These are phyloP conservation scores for Cyanoliseus patagonus DNA, from an alignment of 2,113 vertebrate species.

Conservation along the genomic window DNA sequence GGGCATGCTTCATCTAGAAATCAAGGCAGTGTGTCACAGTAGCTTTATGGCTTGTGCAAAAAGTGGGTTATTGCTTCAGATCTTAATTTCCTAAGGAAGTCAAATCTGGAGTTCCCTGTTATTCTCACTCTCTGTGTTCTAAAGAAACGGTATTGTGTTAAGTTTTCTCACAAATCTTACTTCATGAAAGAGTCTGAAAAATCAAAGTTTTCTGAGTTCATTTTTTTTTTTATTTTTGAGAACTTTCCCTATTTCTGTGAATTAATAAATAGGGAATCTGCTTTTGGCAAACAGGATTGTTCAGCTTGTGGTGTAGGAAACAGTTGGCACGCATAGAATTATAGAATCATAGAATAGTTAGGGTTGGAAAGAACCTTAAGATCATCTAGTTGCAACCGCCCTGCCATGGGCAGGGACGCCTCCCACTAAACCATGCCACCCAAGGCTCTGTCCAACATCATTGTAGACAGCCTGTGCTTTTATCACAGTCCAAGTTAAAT, in stretches of 20 bases:
- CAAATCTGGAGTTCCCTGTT: neutral
- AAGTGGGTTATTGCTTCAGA: conserved; percentile 14
- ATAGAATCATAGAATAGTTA: too few relatives aligned
- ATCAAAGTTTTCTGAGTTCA: neutral
- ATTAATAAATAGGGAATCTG: neutral
- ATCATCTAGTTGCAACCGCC: too few relatives aligned
- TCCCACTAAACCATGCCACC: too few relatives aligned
- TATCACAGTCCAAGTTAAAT: neutral
- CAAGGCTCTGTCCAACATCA: too few relatives aligned
- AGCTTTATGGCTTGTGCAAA: neutral
- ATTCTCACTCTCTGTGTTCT: neutral
- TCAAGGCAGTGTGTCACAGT: conserved; percentile 18
- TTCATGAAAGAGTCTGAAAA: neutral
- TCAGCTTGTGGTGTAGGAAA: neutral
- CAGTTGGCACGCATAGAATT: neutral
- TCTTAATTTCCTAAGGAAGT: neutral
- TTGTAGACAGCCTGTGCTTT: neutral
- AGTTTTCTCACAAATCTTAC: neutral
- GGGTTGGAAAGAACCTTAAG: too few relatives aligned
- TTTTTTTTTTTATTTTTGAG: neutral
- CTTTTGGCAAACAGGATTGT: neutral
- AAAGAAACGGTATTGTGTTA: neutral
- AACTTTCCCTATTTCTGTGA: neutral
- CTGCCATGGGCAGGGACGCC: too few relatives aligned
- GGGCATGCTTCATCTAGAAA: neutral